phyloP scores from a whole-genome alignment of 53 echinoderm and acorn worm genomes.

The Arbacia lixula region DNA sequence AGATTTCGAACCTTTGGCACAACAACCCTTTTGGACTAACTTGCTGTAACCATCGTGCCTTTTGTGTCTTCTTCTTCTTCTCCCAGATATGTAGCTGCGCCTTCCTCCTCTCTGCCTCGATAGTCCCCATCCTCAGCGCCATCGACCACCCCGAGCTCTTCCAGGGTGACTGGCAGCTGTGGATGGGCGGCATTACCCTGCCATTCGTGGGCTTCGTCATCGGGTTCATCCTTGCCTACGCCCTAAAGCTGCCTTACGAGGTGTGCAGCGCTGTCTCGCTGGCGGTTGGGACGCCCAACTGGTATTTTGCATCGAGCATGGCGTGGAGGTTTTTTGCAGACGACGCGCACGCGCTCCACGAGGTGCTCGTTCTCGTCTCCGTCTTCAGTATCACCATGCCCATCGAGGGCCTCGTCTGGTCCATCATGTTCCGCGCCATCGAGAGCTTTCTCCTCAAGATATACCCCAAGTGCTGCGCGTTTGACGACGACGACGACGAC shows the following conservation, averaged over 20 bases:
- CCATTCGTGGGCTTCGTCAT: constrained; percentile 57
- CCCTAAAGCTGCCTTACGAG: constrained; percentile 56
- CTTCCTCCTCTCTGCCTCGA: constrained; percentile 28
- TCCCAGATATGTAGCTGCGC: constrained; percentile 35
- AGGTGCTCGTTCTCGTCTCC: constrained; percentile 40
- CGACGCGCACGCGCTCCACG: not conserved
- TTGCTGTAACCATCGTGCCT: not conserved
- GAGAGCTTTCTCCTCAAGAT: constrained; percentile 46
- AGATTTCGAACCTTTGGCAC: too few relatives aligned
- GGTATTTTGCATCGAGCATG: constrained; percentile 46
- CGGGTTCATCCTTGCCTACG: constrained; percentile 54
- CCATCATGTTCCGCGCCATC: constrained; percentile 62
- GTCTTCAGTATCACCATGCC: constrained; percentile 57
- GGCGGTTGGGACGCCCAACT: constrained; percentile 56
- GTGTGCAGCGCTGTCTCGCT: constrained; percentile 61
- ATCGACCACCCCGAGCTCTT: constrained; percentile 51
- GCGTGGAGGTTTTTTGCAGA: constrained; percentile 31
- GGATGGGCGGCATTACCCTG: constrained; percentile 31
- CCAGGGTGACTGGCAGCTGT: constrained; percentile 31
- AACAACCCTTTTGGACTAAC: too few relatives aligned
- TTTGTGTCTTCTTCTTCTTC: not conserved
- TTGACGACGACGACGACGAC: constrained; percentile 19
- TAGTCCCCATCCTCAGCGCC: constrained; percentile 34
- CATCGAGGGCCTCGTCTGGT: constrained; percentile 64
- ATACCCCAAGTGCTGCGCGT: constrained; percentile 35